Evolutionary conservation across 2,113 vertebrate genomes (phyloP), one percentile per base, ranked within the genome.

Genomic region (Microcebus griseorufus): DNA sequence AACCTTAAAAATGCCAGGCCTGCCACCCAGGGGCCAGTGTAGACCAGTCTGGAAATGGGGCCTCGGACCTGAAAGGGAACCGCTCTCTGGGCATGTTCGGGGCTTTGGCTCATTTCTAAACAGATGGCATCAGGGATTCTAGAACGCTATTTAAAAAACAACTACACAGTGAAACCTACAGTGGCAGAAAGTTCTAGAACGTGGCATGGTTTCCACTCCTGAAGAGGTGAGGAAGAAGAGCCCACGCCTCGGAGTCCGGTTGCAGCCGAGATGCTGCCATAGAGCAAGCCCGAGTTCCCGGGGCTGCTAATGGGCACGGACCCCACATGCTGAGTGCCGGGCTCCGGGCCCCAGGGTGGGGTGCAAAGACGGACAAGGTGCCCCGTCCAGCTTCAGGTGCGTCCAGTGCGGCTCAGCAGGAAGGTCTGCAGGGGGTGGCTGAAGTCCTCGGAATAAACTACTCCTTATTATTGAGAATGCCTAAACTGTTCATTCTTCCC

Each of bases 331-430:
- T 3, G 9, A 0, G 18, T 9, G 6, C 64, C 27, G 0, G 2
- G n/a, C 29, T 83, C 25, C 1, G 2, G 20, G 53, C 62, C 16
- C 0, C 0, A 42, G 42, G 42, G 42, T 9, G 2, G 14, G 14
- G 1, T 20, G 42, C 25, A 1, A 6, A 1, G 13, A 7, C 9
- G 45, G 9, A 0, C 1, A 8, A 2, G 16, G 25, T 0, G 4
- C 4, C 0, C 2, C 9, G n/a, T 32, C 32, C n/a, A 4, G n/a
- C 53, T 16, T 17, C 45, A 12, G 53, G 23, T 0, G 6, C 12
- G 9, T 11, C 45, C 55, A 1, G 3, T 12, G n/a, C 5, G 10
- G 14, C 18, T 32, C 27, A 14, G 23, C 32, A 48, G 34, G 39
- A 53, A n/a, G 5, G 62, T 16, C 34, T 48, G 18, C 1, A 0